Evolutionary conservation across 2,797 vertebrate genomes (phyloP).

Genomic region (Tamandua tetradactyla): DNA sequence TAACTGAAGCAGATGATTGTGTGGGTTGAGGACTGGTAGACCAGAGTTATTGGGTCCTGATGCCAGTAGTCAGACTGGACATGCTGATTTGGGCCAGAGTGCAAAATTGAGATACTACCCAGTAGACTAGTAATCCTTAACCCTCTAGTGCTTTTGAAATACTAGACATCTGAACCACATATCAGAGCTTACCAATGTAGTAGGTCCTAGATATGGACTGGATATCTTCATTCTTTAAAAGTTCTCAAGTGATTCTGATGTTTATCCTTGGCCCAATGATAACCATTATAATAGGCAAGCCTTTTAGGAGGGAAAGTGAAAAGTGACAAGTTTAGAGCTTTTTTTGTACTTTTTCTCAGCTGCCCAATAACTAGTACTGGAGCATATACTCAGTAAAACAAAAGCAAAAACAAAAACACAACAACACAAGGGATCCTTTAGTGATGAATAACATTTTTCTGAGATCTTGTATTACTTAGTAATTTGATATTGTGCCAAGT

Average conservation of each 20-base stretch:
- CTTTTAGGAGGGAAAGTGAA: neutral
- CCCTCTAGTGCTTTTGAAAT: neutral
- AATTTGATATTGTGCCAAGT: neutral
- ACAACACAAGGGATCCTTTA: neutral
- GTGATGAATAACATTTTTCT: neutral
- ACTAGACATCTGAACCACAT: fast-evolving
- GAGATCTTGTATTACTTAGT: neutral
- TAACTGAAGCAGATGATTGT: neutral
- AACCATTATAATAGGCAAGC: neutral
- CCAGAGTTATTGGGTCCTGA: too few species aligned
- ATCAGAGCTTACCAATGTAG: fast-evolving
- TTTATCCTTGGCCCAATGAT: too few species aligned
- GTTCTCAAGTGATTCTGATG: neutral
- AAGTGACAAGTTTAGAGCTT: neutral
- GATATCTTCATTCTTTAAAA: neutral
- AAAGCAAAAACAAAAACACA: neutral
- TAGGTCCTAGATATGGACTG: neutral
- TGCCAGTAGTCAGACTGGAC: neutral
- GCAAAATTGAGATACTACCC: too few species aligned
- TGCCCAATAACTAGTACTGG: neutral
- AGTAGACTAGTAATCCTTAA: fast-evolving
- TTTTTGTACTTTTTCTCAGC: neutral
- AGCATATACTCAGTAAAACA: neutral
- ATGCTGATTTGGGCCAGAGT: neutral
- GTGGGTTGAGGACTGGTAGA: neutral